Evolutionary conservation across 2,797 vertebrate species (phyloP), one percentile per base, ranked within the genome.

Genomic region (Columba guinea): DNA sequence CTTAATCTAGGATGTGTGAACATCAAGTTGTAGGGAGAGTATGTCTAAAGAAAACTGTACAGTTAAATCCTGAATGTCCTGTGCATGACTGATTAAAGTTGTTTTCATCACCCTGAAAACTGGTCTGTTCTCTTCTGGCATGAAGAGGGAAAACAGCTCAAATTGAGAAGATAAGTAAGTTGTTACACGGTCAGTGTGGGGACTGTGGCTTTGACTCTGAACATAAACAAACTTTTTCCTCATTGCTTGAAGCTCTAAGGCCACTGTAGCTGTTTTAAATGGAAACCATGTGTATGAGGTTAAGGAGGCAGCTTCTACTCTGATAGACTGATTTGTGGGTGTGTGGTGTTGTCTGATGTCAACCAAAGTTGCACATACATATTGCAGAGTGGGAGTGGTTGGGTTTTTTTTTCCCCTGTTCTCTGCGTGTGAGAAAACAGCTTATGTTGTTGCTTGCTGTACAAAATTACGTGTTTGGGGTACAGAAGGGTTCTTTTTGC

Each of bases 81-180:
- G 23, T 34, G 26, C 27, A 5, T 59, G 73, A 81, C 76, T 67
- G 87, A 86, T 82, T 51, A 24, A 89, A 73, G 59, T 69, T 89
- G 46, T 92, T 96, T 89, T 94, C 84, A 83, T 83, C 89, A 68
- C 93, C 44, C 73, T 75, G 53, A 87, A 92, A 91, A 68, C 18
- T 75, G 44, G 17, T 53, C 77, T 86, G 64, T 5, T 75, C 82
- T 87, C 21, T 44, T 74, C 34, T 89, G 78, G 48, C 2, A 0
- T 22, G 32, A 65, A 68, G 69, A 88, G 56, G 62, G 51, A 94
- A 90, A 96, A 48, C 56, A 75, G 53, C 75, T 85, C 64, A 28
- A 84, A 91, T 74, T 93, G 34, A 11, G 17, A 78, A 95, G 93
- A 80, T 94, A 87, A 89, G 48, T 76, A 41, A 58, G 24, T 86